Conservation (phyloP, 1,140 invertebrate species). For the Cephus cinctus region DNA sequence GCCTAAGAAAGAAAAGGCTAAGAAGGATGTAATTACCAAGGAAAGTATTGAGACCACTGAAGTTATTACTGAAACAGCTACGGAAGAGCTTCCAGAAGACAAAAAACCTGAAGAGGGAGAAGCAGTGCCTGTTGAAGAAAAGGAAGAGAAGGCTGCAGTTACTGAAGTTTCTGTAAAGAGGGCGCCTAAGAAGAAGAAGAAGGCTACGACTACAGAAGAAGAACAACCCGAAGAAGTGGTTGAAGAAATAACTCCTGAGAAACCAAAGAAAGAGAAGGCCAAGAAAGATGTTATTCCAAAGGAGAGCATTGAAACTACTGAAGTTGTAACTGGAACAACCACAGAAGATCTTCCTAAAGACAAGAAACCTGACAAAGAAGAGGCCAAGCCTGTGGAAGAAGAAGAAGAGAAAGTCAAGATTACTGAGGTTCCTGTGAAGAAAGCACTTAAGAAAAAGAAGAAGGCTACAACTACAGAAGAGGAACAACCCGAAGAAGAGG, state of each 20-base stretch:
- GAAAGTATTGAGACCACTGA: not conserved
- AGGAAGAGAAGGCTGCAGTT: constrained; percentile 9
- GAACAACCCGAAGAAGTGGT: constrained; percentile 10
- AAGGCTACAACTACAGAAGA: constrained; percentile 10
- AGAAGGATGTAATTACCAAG: not conserved
- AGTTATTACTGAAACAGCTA: not conserved
- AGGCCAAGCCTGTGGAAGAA: constrained; percentile 4
- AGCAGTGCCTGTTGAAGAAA: constrained; percentile 7
- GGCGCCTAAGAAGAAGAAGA: constrained; percentile 15
- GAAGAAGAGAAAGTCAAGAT: constrained; percentile 25
- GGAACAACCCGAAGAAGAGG: constrained; percentile 9
- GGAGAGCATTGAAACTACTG: constrained; percentile 5
- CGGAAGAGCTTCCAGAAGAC: constrained; percentile 8
- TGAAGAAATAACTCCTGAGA: constrained; percentile 21
- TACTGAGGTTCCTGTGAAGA: constrained; percentile 18
- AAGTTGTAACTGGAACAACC: not conserved
- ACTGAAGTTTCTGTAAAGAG: constrained; percentile 15
- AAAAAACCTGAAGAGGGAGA: constrained; percentile 15
- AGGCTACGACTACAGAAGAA: constrained; percentile 7
- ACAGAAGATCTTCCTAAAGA: not conserved
- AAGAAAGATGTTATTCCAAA: constrained; percentile 4
- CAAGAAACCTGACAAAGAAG: not conserved
- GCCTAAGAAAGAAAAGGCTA: constrained; percentile 5
- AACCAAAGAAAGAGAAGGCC: constrained; percentile 6
- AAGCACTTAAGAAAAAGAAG: constrained; percentile 9